Conservation (phyloP, 2,888 invertebrate species). For the Formica aserva region DNA sequence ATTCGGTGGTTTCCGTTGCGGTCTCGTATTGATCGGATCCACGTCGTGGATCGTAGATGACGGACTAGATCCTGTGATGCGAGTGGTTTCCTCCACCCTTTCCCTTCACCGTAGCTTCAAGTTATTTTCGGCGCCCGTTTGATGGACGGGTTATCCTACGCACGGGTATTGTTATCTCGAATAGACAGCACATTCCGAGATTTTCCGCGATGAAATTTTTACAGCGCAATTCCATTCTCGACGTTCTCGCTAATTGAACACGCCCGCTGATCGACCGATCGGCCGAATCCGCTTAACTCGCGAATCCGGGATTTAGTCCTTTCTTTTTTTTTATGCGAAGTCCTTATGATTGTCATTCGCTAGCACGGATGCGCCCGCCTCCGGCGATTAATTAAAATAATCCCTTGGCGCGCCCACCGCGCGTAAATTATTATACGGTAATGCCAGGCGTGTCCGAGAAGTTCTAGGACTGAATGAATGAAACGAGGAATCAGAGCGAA, state of each 20-base stretch:
- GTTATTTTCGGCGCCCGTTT: conserved; percentile 38
- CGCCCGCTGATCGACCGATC: conserved; percentile 44
- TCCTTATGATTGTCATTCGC: conserved; percentile 29
- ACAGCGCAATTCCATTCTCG: conserved; percentile 6
- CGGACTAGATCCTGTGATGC: neutral
- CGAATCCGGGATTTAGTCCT: conserved; percentile 43
- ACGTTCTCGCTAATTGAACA: conserved; percentile 47
- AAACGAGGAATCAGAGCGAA: conserved; percentile 10
- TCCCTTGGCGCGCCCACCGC: conserved; percentile 21
- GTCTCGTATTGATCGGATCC: conserved; percentile 43
- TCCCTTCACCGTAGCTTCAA: neutral
- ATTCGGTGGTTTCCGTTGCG: conserved; percentile 16
- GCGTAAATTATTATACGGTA: conserved; percentile 29
- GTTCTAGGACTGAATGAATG: conserved; percentile 34
- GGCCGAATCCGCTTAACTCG: conserved; percentile 48
- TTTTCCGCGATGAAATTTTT: conserved; percentile 33
- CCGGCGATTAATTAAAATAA: conserved; percentile 44
- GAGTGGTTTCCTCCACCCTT: neutral
- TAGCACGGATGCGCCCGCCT: neutral
- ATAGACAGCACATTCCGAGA: conserved; percentile 23
- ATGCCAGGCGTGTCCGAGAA: neutral
- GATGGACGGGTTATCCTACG: conserved; percentile 15
- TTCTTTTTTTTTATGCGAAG: neutral
- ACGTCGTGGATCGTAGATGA: conserved; percentile 25
- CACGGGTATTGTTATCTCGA: conserved; percentile 14